Conservation (phyloP, 2,113 vertebrate species). For the Triplophysa siluroides region DNA sequence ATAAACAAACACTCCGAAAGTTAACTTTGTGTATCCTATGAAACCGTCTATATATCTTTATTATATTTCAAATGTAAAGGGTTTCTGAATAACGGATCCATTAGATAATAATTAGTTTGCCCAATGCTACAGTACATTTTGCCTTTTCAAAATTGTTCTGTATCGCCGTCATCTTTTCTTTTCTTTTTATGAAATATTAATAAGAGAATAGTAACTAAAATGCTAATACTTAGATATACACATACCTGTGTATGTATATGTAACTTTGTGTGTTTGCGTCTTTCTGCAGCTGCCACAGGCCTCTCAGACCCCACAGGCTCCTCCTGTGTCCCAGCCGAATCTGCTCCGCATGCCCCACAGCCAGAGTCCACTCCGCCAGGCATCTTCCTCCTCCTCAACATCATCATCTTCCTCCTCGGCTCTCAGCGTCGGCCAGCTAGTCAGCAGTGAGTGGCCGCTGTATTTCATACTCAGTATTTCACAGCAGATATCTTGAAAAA, state of each 20-base stretch:
- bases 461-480: not conserved
- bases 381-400: constrained; percentile 91
- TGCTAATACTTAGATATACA: not conserved
- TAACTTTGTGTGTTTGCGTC: constrained; percentile 3
- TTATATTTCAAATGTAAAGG: no score
- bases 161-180: no score
- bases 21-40: no score
- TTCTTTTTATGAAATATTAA: no score
- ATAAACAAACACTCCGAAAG: no score
- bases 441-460: constrained; percentile 93
- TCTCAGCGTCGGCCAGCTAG: constrained; percentile 98
- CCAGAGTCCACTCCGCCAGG: constrained; percentile 90
- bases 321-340: constrained; percentile 84
- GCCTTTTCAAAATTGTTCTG: no score
- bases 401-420: constrained; percentile 94
- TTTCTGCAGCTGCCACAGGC: constrained; percentile 82
- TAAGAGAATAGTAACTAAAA: not conserved
- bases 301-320: constrained; percentile 85
- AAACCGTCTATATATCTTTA: no score
- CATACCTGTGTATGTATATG: not conserved
- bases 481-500: no score
- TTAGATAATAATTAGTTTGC: no score
- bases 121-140: no score
- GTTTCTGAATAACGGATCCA: no score
- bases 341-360: constrained; percentile 95